Evolutionary conservation across 1,140 invertebrate species (phyloP), one percentile per base, ranked within the genome.

Genomic region (Alviniconcha marisindica): DNA sequence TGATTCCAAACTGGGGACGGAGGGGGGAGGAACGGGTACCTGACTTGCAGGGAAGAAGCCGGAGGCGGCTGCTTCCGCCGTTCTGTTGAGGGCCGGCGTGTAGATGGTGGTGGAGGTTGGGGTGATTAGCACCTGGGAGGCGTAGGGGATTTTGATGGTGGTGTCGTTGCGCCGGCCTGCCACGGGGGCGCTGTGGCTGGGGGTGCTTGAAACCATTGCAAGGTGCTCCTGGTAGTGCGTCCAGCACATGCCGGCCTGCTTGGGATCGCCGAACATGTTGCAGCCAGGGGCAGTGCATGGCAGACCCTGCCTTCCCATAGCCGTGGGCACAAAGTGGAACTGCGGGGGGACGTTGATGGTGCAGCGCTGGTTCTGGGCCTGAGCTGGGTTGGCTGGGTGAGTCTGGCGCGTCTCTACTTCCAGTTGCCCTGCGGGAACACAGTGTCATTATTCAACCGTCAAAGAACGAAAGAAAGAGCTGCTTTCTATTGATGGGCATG

Each of bases 211-310:
- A 24, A 76, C 51, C 28, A 1, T 28, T 1, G n/a, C 5, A 40
- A 76, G 40, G n/a, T 76, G 44, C 2, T 76, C 38, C 73, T 76
- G 73, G 54, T 48, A 90, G 85, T 88, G 89, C 38, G 82, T 78
- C 0, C 84, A 86, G 80, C 90, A 91, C 69, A 87, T 86, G 31
- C 84, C 71, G 14, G 42, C 77, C 15, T 81, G 78, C 18, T 48
- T 83, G 15, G 86, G 88, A 28, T 86, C 81, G 5, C 88, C 90
- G 81, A 63, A 87, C 71, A 85, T 82, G 31, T 82, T 66, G 81
- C 90, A 91, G 44, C 87, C 88, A 15, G 76, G 42, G 0, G 78
- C 83, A 1, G 83, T 24, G 82, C 89, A 90, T 74, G 56, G 76
- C 18, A 21, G 12, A n/a, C 79, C 42, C 28, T 73, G n/a, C 36